Evolutionary conservation across 2,797 vertebrate genomes (phyloP).

Genomic region (Oreochromis mossambicus): DNA sequence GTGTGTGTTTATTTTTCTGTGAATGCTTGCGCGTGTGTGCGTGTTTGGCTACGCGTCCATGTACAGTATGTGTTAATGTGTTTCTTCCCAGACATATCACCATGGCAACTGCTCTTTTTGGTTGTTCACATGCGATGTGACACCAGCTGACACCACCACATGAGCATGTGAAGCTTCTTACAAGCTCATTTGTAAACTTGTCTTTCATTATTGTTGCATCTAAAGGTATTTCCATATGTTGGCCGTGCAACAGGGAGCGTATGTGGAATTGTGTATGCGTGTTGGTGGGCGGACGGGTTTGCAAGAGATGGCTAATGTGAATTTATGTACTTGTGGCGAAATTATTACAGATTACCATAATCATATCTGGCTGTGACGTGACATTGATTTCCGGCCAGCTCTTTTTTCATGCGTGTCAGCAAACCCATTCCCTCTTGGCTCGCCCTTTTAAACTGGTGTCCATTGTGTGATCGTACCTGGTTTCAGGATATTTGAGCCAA

Average conservation of each 20-base stretch:
- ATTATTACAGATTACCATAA: constrained; percentile 57
- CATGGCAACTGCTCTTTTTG: constrained; percentile 58
- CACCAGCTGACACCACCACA: constrained; percentile 36
- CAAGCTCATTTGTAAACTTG: constrained; percentile 29
- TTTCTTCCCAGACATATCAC: constrained; percentile 21
- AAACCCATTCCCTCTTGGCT: neutral
- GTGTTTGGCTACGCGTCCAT: constrained; percentile 1
- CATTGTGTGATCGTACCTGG: constrained; percentile 52
- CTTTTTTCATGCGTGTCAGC: constrained; percentile 13
- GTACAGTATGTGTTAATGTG: constrained; percentile 21
- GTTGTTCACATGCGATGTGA: constrained; percentile 25
- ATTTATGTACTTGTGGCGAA: constrained; percentile 47
- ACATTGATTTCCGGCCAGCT: constrained; percentile 28
- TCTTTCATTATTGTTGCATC: constrained; percentile 11
- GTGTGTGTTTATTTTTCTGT: constrained; percentile 12
- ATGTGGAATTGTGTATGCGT: neutral
- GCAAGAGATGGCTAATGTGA: constrained; percentile 12
- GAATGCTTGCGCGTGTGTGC: neutral
- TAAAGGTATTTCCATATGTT: constrained; percentile 30
- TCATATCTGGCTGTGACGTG: constrained; percentile 51
- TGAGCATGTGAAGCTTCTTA: constrained; percentile 28
- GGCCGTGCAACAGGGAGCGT: neutral
- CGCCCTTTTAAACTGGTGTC: constrained; percentile 18
- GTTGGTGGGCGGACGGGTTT: neutral
- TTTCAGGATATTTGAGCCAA: constrained; percentile 23